These are phyloP conservation scores for Linepithema humile DNA, from an alignment of 1,140 invertebrate species.

Conservation along the genomic window DNA sequence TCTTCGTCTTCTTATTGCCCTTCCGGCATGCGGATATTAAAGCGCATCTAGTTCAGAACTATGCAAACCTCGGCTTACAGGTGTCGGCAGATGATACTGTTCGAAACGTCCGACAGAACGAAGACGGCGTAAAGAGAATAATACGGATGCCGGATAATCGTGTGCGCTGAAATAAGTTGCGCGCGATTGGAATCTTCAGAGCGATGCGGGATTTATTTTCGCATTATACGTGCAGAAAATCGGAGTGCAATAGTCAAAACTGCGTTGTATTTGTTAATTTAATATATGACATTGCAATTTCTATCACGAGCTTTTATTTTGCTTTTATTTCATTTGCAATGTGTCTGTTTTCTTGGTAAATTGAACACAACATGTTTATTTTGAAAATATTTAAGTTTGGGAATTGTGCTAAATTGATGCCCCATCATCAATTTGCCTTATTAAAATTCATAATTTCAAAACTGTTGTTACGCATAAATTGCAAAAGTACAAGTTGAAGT, in stretches of 20 bases:
- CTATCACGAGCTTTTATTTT: not conserved
- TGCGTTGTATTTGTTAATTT: not conserved
- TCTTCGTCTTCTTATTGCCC: not conserved
- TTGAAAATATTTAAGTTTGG: not conserved
- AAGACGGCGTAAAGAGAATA: not conserved
- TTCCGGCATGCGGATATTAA: conserved; percentile 20
- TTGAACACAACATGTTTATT: not conserved
- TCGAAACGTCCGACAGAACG: not conserved
- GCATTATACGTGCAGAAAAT: not conserved
- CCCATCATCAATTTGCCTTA: not conserved
- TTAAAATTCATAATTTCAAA: not conserved
- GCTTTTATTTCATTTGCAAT: not conserved
- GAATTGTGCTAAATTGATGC: not conserved
- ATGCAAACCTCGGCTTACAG: not conserved
- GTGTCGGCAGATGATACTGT: not conserved
- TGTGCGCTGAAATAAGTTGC: not conserved
- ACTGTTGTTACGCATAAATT: not conserved
- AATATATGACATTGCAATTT: not conserved
- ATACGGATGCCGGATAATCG: not conserved
- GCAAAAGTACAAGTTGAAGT: not conserved
- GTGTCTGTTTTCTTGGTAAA: not conserved
- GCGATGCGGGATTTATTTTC: not conserved
- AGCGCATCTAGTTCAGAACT: not conserved
- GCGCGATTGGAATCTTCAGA: not conserved
- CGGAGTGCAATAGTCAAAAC: not conserved